A percentile compares a stretch with the other conserved stretches of the same genome.
phyloP scores from a whole-genome alignment of 2,113 vertebrate species.

The western clawed frog (Xenopus tropicalis) region UCB_Xtro_10.0 CM004446.2:111016001-111016500 shows the following conservation, averaged over 20 bases:
- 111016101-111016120: slow-evolving; percentile 60
- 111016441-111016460: too few species aligned
- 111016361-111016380: slow-evolving; percentile 46
- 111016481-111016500: too few species aligned
- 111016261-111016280: slow-evolving; percentile 92
- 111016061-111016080: slow-evolving; percentile 72
- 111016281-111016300: slow-evolving; percentile 94
- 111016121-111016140: slow-evolving; percentile 66
- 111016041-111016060: slow-evolving; percentile 48
- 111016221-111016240: slow-evolving; percentile 60
- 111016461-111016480: too few species aligned
- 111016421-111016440: too few species aligned
- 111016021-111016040: slow-evolving; percentile 61
- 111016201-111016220: not conserved
- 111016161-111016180: not conserved
- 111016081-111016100: slow-evolving; percentile 66
- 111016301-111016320: slow-evolving; percentile 94
- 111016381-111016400: not conserved
- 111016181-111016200: not conserved
- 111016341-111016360: slow-evolving; percentile 88
- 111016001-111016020: slow-evolving; percentile 57
- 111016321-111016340: slow-evolving; percentile 99
- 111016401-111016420: too few species aligned
- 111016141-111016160: slow-evolving; percentile 55
- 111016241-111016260: slow-evolving; percentile 97